A percentile compares a stretch with the other conserved stretches of the same genome.
Evolutionary conservation across 2,797 vertebrate genomes (phyloP).

Genomic region (Cynodonichthys magdalenae): DNA sequence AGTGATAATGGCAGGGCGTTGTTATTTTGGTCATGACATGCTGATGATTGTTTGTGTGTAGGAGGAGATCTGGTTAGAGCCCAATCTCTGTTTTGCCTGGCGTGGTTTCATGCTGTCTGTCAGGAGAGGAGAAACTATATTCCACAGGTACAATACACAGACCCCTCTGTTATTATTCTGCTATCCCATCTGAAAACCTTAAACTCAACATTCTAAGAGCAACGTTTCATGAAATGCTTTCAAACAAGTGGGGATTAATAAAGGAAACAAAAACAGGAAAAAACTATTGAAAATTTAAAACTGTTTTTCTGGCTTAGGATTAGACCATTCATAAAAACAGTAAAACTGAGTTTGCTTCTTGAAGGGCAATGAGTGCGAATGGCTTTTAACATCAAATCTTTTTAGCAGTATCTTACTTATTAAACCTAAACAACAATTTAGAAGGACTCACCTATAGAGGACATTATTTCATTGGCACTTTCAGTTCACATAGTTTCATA

Average conservation of each 20-base stretch:
- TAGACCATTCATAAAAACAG: no score
- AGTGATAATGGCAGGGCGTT: constrained; percentile 8
- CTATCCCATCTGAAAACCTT: no score
- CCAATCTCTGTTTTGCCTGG: constrained; percentile 92
- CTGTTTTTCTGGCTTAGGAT: no score
- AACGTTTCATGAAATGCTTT: no score
- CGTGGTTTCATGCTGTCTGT: constrained; percentile 97
- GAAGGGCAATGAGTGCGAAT: background rate
- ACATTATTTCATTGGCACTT: background rate
- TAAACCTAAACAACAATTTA: background rate
- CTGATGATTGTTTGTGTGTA: constrained; percentile 50
- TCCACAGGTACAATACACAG: constrained; percentile 85
- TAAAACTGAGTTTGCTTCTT: background rate
- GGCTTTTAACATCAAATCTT: background rate
- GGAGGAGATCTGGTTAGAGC: constrained; percentile 85
- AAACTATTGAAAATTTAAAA: no score
- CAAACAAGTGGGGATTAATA: no score
- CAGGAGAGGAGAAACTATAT: constrained; percentile 98
- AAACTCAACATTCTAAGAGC: no score
- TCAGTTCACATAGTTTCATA: background rate
- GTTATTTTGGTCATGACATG: constrained; percentile 19
- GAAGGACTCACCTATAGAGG: background rate
- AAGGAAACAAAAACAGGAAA: no score
- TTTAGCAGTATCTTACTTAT: background rate
- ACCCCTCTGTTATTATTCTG: background rate